These are phyloP conservation scores for Crypturellus undulatus DNA, from an alignment of 2,113 vertebrate genomes.

Conservation along the genomic window DNA sequence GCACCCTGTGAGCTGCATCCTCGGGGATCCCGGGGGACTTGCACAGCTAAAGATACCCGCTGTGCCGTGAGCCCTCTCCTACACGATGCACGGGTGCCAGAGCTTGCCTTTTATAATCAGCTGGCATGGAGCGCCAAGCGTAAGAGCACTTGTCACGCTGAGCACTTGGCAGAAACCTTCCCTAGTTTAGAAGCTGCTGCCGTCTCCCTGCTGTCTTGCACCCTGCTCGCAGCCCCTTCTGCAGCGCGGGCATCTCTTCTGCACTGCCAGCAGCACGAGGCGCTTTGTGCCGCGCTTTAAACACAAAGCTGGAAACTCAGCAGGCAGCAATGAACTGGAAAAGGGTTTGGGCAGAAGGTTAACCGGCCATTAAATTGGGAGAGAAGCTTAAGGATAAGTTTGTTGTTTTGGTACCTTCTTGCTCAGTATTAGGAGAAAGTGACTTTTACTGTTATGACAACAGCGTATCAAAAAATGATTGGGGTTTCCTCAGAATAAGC, in stretches of 20 bases:
- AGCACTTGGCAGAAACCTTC: constrained; percentile 38
- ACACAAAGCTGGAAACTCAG: background rate
- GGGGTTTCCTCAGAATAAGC: background rate
- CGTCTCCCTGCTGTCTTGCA: background rate
- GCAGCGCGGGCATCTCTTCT: background rate
- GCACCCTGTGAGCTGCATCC: background rate
- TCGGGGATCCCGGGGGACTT: background rate
- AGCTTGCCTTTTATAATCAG: constrained; percentile 19
- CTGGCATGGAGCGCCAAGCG: background rate
- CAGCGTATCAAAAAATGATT: background rate
- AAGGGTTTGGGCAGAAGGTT: background rate
- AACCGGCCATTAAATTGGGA: background rate
- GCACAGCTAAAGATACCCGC: background rate
- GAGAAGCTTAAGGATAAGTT: background rate
- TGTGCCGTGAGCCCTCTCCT: background rate
- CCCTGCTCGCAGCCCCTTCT: background rate
- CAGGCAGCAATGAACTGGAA: background rate
- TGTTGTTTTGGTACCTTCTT: background rate
- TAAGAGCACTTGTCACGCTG: background rate
- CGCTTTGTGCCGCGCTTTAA: background rate
- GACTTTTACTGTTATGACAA: background rate
- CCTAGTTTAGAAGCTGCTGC: constrained; percentile 57
- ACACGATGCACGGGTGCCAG: background rate
- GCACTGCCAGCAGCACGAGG: background rate
- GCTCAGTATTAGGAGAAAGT: background rate